Conservation (phyloP, 2,797 vertebrate genomes). For the Chrysocyon brachyurus region DNA sequence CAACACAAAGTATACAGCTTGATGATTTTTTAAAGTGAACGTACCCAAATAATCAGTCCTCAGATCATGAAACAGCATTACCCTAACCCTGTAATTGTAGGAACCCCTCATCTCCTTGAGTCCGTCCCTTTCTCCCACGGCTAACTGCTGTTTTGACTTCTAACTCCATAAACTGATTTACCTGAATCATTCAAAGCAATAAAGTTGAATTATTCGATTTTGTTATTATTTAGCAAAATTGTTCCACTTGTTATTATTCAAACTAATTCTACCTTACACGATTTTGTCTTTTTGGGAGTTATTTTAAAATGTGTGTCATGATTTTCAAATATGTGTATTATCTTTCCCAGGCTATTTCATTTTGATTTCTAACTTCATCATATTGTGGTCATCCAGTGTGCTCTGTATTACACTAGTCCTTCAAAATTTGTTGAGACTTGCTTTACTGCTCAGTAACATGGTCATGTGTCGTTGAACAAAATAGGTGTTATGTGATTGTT, state of each 20-base stretch:
- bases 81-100: not conserved
- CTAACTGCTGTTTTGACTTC: not conserved
- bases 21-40: not conserved
- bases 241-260: not conserved
- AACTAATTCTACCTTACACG: not conserved
- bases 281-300: not conserved
- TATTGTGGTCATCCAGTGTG: not conserved
- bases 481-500: not conserved
- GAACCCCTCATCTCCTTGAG: not conserved
- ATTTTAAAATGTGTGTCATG: slow-evolving; percentile 1
- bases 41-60: not conserved
- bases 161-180: not conserved
- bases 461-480: not conserved
- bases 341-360: not conserved
- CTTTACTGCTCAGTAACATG: not conserved
- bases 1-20: not conserved
- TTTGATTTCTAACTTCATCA: slow-evolving; percentile 26
- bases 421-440: not conserved
- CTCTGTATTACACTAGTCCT: not conserved
- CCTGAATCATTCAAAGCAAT: slow-evolving; percentile 43
- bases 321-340: not conserved
- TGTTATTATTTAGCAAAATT: not conserved
- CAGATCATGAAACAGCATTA: slow-evolving; percentile 13
- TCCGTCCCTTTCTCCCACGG: not conserved
- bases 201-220: not conserved